Evolutionary conservation across 2,113 vertebrate genomes (phyloP), one percentile per base, ranked within the genome.

Genomic region (Albula glossodonta): DNA sequence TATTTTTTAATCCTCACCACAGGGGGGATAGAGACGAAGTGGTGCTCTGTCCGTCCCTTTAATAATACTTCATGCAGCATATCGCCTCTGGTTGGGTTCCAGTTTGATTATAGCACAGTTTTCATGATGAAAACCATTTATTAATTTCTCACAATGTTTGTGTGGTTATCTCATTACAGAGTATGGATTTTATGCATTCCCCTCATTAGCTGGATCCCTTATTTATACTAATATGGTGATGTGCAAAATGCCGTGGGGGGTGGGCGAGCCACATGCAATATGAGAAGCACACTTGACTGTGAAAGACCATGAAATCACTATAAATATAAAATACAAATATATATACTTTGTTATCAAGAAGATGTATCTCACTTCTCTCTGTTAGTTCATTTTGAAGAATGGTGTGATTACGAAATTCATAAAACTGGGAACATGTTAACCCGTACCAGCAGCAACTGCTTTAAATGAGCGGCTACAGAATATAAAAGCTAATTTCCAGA

Each of bases 171-270:
- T 81, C 51, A 13, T 53, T 31, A 81, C n/a, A 51, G 4, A 50
- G 78, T 49, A 50, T 49, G 78, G 78, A 50, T 50, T 49, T 15
- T 74, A 52, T 74, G 66, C 49, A 66, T 78, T 84, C 66, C 52
- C 25, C 51, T 74, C 49, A 77, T 82, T 82, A 41, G 25, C 66
- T 84, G 70, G 60, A 84, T 70, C 51, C 41, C 25, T 41, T 78
- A 49, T 84, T 84, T 9, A 52, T 84, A 66, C 22, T 51, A 77
- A 84, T 25, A 52, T 51, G 50, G 7, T 70, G 13, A 66, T 78
- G 66, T 66, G 66, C 66, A 17, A 52, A 77, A 66, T 19, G 48
- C 70, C 22, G 48, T 4, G 51, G 15, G 82, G 66, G 66, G 31
- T 41, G 31, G 31, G 31, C 31, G 31, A 41, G 31, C n/a, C 31